Evolutionary conservation across 2,113 vertebrate species (phyloP), one percentile per base, ranked within the genome.

Genomic region (Rhea americana): DNA sequence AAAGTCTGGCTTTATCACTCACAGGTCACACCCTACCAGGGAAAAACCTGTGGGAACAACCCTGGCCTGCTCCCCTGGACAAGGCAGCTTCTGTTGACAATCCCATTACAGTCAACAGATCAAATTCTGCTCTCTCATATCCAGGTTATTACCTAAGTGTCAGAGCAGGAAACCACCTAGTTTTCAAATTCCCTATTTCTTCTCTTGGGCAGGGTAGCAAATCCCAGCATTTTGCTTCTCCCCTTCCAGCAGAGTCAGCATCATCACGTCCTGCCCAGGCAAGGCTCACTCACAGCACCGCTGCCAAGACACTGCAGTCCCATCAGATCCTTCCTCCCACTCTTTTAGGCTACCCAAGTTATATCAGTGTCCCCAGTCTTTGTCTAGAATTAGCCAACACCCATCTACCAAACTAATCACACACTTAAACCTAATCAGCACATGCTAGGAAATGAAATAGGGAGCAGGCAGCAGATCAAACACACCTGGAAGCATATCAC

Each of bases 111-210:
- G 47, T 11, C 55, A 56, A 16, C 45, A 53, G 51, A 43, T 15
- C 2, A 5, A 70, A 14, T 13, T 53, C 50, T 17, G 11, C 47
- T 67, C 24, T 53, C 58, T 48, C 19, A 16, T 67, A 61, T 35
- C 19, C 16, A 22, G 5, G 3, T 50, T 30, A 9, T 0, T 0
- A 26, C 6, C 25, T 17, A 85, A 51, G 70, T 18, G 21, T 0
- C 24, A 28, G 7, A 45, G 30, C 39, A 15, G 0, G 0, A 45
- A 55, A 37, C 35, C 35, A n/a, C 2, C 17, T 45, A 7, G 7
- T 26, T 76, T 61, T 47, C 50, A 73, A 5, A 53, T 22, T 70
- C 53, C 32, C 39, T 11, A 30, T 45, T 78, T 55, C 30, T 50
- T 65, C 7, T 50, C 48, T 37, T 39, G 11, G n/a, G 37, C 24